Evolutionary conservation across 2,888 invertebrate genomes (phyloP).

Genomic region (Doris montereyensis): DNA sequence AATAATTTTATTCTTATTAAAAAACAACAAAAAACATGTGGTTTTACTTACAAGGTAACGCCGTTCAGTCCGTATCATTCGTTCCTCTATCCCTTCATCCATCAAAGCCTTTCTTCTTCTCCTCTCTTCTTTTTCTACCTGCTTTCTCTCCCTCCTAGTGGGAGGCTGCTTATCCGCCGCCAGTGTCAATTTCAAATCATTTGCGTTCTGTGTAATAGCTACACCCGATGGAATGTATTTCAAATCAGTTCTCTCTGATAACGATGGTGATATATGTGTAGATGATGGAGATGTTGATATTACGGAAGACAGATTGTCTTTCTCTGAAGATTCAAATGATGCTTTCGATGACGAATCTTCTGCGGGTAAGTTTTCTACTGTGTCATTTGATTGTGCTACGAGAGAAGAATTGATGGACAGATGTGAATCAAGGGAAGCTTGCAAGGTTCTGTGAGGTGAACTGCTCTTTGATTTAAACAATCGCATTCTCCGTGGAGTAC

Average conservation of each 20-base stretch:
- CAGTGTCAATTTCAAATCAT: background rate
- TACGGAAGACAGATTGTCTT: too few relatives aligned
- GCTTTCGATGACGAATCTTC: conserved; percentile 47
- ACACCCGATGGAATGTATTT: conserved; percentile 20
- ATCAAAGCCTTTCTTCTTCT: conserved; percentile 40
- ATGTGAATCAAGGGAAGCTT: too few relatives aligned
- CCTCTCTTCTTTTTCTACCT: conserved; percentile 24
- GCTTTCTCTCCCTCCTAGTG: conserved; percentile 41
- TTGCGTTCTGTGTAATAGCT: background rate
- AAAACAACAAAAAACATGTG: too few relatives aligned
- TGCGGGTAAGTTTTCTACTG: conserved; percentile 41
- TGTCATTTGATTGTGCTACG: too few relatives aligned
- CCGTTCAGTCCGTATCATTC: conserved; percentile 51
- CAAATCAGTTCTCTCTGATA: too few relatives aligned
- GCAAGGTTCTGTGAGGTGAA: conserved; percentile 2
- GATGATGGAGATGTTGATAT: too few relatives aligned
- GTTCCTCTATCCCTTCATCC: conserved; percentile 63
- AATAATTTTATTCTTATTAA: too few relatives aligned
- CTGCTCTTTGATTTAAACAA: background rate
- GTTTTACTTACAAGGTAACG: conserved; percentile 37
- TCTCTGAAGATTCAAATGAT: conserved; percentile 48
- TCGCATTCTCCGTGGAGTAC: background rate
- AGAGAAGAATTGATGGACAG: too few relatives aligned
- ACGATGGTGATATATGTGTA: too few relatives aligned
- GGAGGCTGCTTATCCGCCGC: background rate